Evolutionary conservation across 2,888 invertebrate species (phyloP), one percentile per base, ranked within the genome.

Genomic region (Ametastegia equiseti): DNA sequence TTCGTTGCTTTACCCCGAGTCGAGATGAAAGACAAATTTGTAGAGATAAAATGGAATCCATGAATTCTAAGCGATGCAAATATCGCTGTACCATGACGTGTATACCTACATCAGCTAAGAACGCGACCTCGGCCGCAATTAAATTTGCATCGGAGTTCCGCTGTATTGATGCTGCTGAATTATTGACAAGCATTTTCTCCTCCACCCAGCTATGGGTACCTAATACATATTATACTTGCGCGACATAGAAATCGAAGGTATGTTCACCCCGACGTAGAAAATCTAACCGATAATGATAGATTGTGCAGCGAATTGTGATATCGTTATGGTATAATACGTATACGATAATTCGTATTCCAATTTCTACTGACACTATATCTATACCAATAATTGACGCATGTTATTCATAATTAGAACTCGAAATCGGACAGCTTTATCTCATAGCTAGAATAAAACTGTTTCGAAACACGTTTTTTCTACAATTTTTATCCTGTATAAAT

Each of bases 151-250:
- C 36, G 23, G 39, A 67, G 39, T 39, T 39, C 13, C 67, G 11
- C 39, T 67, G 23, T 36, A 39, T 67, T 67, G 39, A 67, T 67
- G 42, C 39, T 19, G 19, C 39, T 67, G 67, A 67, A 67, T 67
- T 67, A 67, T 67, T 67, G 42, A 67, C 67, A 42, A 60, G 13
- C 60, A 30, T 60, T 30, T 30, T 60, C 60, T 60, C 30, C 23
- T 6, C 60, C 13, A 30, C 60, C 60, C 23, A 42, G 42, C 9
- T 30, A 30, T 30, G 30, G 5, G 4, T 47, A 47, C 15, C 30
- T 30, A 60, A 7, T 60, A 30, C 30, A 30, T 60, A n/a, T n/a
- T n/a, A n/a, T 15, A 60, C 30, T 15, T 15, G 4, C 30, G 1
- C 1, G 60, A 30, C 30, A 30, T 30, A 15, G 60, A 60, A 27